phyloP scores from a whole-genome alignment of 2,797 vertebrate genomes.

The Nannoperca obscura region DNA sequence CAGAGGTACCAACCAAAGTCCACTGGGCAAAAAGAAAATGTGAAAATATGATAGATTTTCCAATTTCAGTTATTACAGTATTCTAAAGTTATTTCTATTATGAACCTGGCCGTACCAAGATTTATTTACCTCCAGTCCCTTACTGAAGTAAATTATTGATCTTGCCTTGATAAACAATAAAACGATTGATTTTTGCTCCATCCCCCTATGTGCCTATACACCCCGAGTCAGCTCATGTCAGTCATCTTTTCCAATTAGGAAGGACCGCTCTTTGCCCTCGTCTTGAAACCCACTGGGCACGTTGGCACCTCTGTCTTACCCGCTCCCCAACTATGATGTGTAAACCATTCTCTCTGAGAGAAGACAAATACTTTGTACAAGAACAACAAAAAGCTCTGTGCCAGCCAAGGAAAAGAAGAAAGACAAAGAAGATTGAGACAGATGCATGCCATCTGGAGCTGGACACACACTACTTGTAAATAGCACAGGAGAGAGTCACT shows the following conservation, averaged over 20 bases:
- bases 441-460: constrained; percentile 71
- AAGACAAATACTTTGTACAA: constrained; percentile 76
- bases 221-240: constrained; percentile 50
- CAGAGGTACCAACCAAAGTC: constrained; percentile 86
- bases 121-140: constrained; percentile 58
- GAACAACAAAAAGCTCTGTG: constrained; percentile 78
- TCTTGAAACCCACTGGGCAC: constrained; percentile 70
- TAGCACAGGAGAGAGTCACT: constrained; percentile 79
- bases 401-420: constrained; percentile 77
- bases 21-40: constrained; percentile 72
- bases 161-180: constrained; percentile 72
- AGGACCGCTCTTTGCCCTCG: constrained; percentile 36
- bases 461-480: constrained; percentile 83
- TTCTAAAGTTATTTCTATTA: constrained; percentile 56
- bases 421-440: constrained; percentile 55
- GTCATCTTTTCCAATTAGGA: constrained; percentile 41
- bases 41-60: constrained; percentile 45
- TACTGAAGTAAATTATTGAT: constrained; percentile 68
- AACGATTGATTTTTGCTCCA: constrained; percentile 69
- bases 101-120: constrained; percentile 72
- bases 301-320: constrained; percentile 88
- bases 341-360: constrained; percentile 78
- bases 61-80: constrained; percentile 50
- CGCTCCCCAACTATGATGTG: constrained; percentile 68
- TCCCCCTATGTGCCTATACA: constrained; percentile 74